These are phyloP conservation scores for Actinernus sp. DNA, from an alignment of 92 coral and sea anemone genomes.

Conservation along the genomic window DNA sequence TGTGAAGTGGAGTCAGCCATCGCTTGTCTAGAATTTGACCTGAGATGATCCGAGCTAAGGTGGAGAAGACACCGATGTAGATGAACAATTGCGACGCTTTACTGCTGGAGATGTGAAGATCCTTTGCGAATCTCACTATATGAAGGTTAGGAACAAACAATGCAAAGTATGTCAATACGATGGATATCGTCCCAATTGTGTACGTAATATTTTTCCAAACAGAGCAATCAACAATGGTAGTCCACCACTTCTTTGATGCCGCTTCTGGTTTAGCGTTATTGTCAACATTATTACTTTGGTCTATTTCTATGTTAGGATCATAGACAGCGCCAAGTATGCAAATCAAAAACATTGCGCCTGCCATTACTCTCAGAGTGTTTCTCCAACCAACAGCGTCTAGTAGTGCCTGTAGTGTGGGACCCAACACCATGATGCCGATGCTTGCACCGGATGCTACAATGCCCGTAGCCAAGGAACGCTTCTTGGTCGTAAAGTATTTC, in stretches of 20 bases:
- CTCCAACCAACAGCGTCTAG: slow-evolving; percentile 46
- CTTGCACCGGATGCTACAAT: slow-evolving; percentile 34
- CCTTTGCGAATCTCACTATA: slow-evolving; percentile 30
- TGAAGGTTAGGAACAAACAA: slow-evolving; percentile 14
- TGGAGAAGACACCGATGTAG: slow-evolving; percentile 13
- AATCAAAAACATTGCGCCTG: slow-evolving; percentile 12
- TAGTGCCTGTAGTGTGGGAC: slow-evolving; percentile 28
- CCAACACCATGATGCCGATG: slow-evolving; percentile 39
- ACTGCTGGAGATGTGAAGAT: slow-evolving; percentile 10
- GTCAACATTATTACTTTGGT: not conserved
- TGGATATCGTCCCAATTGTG: slow-evolving; percentile 1
- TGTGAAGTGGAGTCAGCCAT: slow-evolving; percentile 27
- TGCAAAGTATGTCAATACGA: slow-evolving; percentile 12
- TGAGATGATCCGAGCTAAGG: slow-evolving; percentile 11
- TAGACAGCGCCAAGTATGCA: slow-evolving; percentile 21
- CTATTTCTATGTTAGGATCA: slow-evolving; percentile 19
- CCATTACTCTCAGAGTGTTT: slow-evolving; percentile 35
- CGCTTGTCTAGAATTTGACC: slow-evolving; percentile 12
- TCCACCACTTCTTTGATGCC: not conserved
- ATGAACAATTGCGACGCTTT: slow-evolving; percentile 38
- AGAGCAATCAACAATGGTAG: not conserved
- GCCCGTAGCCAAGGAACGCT: slow-evolving; percentile 40
- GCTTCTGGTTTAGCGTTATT: not conserved
- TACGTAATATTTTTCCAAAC: slow-evolving; percentile 1
- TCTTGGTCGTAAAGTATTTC: slow-evolving; percentile 15